Conservation (phyloP, 2,113 vertebrate genomes). For the Xiphias gladius region DNA sequence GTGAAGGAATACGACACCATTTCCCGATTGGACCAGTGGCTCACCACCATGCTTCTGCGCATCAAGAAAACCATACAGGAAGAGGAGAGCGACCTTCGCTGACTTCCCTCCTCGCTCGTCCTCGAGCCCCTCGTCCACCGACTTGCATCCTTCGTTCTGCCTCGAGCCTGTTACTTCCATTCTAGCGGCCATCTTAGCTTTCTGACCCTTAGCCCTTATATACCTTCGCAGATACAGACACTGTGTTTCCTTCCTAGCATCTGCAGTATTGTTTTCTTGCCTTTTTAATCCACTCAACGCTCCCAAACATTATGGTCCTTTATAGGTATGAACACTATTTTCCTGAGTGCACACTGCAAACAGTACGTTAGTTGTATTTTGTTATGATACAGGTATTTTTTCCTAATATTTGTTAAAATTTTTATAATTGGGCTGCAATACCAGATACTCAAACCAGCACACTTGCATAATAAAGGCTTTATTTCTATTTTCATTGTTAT, state of each 20-base stretch:
- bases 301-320: conserved; percentile 9
- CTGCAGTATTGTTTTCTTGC: conserved; percentile 48
- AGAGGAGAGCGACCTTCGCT: conserved; percentile 89
- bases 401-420: conserved; percentile 21
- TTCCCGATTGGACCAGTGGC: conserved; percentile 95
- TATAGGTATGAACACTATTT: conserved; percentile 62
- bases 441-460: conserved; percentile 61
- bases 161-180: conserved; percentile 50
- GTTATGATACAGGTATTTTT: conserved; percentile 39
- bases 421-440: conserved; percentile 46
- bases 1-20: conserved; percentile 95
- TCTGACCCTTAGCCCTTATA: conserved; percentile 16
- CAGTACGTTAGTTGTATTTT: conserved; percentile 36
- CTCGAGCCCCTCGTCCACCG: neutral
- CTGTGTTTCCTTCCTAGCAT: conserved; percentile 35
- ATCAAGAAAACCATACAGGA: conserved; percentile 96
- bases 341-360: conserved; percentile 40
- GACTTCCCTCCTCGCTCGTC: conserved; percentile 27
- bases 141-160: conserved; percentile 36
- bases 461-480: conserved; percentile 32
- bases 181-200: conserved; percentile 19
- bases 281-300: conserved; percentile 40
- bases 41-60: conserved; percentile 95
- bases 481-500: conserved; percentile 44
- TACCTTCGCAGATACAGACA: neutral